Conservation (phyloP, 2,888 invertebrate genomes). For the Vesta saturnalis region DNA sequence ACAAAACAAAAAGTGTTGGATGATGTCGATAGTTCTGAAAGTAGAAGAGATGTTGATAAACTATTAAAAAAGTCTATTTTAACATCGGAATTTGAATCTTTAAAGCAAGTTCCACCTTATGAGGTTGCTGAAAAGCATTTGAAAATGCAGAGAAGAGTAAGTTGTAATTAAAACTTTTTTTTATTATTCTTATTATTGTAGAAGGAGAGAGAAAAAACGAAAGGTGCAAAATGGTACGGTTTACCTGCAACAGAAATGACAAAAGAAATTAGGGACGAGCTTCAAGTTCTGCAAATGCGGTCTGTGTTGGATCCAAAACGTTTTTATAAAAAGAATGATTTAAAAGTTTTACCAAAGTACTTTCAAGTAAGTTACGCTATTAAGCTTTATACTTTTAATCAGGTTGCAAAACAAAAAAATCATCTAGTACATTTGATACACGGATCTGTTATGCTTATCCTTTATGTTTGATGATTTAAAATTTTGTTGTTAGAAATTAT, state of each 20-base stretch:
- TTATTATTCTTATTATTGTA: constrained; percentile 49
- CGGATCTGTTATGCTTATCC: too few species aligned
- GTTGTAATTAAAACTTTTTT: constrained; percentile 11
- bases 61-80: constrained; percentile 71
- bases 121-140: constrained; percentile 68
- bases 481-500: too few species aligned
- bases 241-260: constrained; percentile 90
- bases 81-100: constrained; percentile 73
- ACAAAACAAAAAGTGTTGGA: constrained; percentile 57
- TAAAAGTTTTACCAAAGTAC: constrained; percentile 88
- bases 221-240: constrained; percentile 92
- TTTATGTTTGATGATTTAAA: too few species aligned
- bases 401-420: too few species aligned
- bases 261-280: constrained; percentile 86
- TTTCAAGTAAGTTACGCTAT: constrained; percentile 88
- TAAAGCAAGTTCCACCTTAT: constrained; percentile 69
- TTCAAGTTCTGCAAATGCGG: constrained; percentile 92
- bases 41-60: too few species aligned
- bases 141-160: constrained; percentile 68
- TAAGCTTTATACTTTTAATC: too few species aligned
- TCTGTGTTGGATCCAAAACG: constrained; percentile 90
- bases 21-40: too few species aligned
- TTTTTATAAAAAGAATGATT: constrained; percentile 94
- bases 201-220: constrained; percentile 55
- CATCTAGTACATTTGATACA: too few species aligned